Evolutionary conservation across 2,888 invertebrate genomes (phyloP).

Genomic region (Xanthia togata): DNA sequence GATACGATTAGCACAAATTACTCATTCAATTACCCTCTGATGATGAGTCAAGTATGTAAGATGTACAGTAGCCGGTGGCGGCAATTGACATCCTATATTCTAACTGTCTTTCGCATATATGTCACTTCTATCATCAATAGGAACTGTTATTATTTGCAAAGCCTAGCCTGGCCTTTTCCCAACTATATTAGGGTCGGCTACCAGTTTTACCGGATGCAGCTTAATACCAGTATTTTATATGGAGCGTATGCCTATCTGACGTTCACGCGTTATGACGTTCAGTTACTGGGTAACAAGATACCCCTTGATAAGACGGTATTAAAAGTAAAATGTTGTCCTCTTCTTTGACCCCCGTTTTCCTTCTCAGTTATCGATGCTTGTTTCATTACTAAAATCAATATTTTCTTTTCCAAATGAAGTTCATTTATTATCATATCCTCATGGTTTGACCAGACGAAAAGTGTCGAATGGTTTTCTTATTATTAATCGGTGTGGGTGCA

Average conservation of each 20-base stretch:
- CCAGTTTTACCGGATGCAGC: no score
- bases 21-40: slow-evolving; percentile 57
- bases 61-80: slow-evolving; percentile 35
- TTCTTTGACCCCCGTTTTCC: neutral
- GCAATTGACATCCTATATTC: slow-evolving; percentile 27
- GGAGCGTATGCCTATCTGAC: no score
- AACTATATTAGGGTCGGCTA: no score
- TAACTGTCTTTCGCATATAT: neutral
- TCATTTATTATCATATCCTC: slow-evolving; percentile 27
- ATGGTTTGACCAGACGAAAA: slow-evolving; percentile 22
- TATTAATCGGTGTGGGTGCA: slow-evolving; percentile 57
- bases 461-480: slow-evolving; percentile 42
- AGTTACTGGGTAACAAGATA: no score
- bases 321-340: neutral
- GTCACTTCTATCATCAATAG: neutral
- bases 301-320: no score
- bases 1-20: slow-evolving; percentile 65
- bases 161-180: no score
- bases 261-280: no score
- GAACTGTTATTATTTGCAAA: neutral
- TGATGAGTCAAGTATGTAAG: slow-evolving; percentile 46
- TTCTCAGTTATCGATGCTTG: neutral
- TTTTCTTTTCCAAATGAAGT: slow-evolving; percentile 27
- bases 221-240: no score
- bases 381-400: slow-evolving; percentile 8